A percentile compares a stretch with the other conserved stretches of the same genome.
phyloP scores from a whole-genome alignment of 2,888 invertebrate genomes.

The Eupithecia centaureata region DNA sequence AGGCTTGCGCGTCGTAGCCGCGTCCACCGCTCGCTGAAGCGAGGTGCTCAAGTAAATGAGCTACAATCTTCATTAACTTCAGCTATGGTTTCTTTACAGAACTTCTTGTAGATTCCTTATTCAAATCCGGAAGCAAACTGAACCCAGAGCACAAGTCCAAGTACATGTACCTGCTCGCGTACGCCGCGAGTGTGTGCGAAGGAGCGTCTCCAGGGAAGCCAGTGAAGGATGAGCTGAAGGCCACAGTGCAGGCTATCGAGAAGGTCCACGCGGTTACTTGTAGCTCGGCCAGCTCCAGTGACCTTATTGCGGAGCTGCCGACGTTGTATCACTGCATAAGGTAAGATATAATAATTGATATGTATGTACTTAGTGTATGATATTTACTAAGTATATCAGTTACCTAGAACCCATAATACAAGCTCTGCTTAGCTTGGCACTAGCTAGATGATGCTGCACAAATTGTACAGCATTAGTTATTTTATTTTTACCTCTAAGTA shows the following conservation, averaged over 20 bases:
- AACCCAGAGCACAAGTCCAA: constrained; percentile 99
- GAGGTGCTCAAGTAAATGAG: too few species aligned
- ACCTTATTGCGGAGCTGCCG: constrained; percentile 95
- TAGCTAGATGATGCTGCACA: too few species aligned
- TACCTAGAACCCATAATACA: too few species aligned
- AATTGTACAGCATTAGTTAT: too few species aligned
- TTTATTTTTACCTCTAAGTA: too few species aligned
- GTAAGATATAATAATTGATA: too few species aligned
- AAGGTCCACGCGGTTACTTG: constrained; percentile 95
- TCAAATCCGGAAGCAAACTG: constrained; percentile 96
- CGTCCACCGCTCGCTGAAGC: too few species aligned
- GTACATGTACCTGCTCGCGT: constrained; percentile 96
- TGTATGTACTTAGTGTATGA: too few species aligned
- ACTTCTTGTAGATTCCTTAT: constrained; percentile 95
- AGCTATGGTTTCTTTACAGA: constrained; percentile 76
- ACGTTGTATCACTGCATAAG: constrained; percentile 95
- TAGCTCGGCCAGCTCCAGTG: constrained; percentile 95
- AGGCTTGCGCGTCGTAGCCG: too few species aligned
- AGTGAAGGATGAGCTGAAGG: constrained; percentile 95
- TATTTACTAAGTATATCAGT: too few species aligned
- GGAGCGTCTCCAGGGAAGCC: constrained; percentile 86
- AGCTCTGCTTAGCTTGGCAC: too few species aligned
- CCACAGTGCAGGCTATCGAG: constrained; percentile 95
- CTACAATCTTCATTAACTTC: neutral
- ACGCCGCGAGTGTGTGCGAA: constrained; percentile 97